Conservation (phyloP, 2,888 invertebrate species). For the Lymantria dispar region DNA sequence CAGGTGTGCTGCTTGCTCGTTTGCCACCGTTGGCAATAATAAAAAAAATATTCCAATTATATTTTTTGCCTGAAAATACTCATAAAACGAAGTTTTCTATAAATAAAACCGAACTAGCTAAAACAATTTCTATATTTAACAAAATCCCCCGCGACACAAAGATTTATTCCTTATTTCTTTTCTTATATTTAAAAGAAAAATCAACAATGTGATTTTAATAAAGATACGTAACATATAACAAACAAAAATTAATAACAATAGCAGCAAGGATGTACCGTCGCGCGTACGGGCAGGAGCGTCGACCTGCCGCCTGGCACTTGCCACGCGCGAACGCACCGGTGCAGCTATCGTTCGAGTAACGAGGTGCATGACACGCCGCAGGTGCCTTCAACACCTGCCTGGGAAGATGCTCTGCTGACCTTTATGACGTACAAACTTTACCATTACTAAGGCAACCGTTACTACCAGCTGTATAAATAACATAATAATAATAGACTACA, state of each 20-base stretch:
- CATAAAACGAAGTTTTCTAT: no score
- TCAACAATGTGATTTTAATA: neutral
- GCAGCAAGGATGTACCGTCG: constrained; percentile 16
- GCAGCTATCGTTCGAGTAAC: constrained; percentile 60
- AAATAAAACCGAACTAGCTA: no score
- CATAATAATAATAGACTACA: neutral
- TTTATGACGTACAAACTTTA: constrained; percentile 31
- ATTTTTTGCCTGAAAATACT: no score
- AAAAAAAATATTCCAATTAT: no score
- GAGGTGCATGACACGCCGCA: constrained; percentile 63
- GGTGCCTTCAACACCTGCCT: constrained; percentile 41
- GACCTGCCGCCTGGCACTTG: constrained; percentile 37
- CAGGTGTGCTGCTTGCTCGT: no score
- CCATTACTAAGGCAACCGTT: constrained; percentile 21
- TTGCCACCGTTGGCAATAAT: no score
- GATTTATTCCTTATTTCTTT: no score
- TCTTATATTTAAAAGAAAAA: no score
- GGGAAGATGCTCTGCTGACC: constrained; percentile 41
- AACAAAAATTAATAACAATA: constrained; percentile 23
- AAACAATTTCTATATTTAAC: no score
- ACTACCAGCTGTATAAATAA: neutral
- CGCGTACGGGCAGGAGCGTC: constrained; percentile 41
- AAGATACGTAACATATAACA: constrained; percentile 20
- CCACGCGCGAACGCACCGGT: constrained; percentile 48
- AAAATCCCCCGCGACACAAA: neutral